phyloP scores from a whole-genome alignment of 2,797 vertebrate genomes.

The Eupleurogrammus muticus region DNA sequence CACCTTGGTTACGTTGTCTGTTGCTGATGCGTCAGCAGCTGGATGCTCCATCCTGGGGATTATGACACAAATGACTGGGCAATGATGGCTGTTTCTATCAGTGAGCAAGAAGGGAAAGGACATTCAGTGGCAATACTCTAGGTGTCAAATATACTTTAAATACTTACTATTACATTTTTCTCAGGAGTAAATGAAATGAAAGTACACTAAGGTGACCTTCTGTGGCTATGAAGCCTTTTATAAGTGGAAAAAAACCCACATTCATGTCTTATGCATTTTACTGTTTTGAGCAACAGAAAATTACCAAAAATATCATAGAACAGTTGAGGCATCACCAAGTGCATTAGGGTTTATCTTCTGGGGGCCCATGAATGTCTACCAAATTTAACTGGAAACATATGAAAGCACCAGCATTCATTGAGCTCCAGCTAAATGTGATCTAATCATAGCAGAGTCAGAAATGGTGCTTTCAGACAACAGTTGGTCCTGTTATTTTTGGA shows the following conservation, averaged over 20 bases:
- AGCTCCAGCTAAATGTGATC: background rate
- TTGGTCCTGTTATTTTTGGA: background rate
- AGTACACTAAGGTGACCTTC: too few relatives aligned
- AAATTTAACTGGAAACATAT: background rate
- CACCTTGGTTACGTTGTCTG: constrained; percentile 13
- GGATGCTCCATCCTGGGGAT: background rate
- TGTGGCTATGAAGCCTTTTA: too few relatives aligned
- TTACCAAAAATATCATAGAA: too few relatives aligned
- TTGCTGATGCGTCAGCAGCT: background rate
- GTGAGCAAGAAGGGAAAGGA: constrained; percentile 1
- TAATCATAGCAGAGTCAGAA: background rate
- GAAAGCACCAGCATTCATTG: too few relatives aligned
- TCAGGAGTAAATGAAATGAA: too few relatives aligned
- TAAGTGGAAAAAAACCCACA: too few relatives aligned
- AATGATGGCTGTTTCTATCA: background rate
- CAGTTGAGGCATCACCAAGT: too few relatives aligned
- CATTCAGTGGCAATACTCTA: background rate
- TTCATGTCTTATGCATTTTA: too few relatives aligned
- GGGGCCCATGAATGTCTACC: background rate
- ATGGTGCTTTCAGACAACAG: background rate
- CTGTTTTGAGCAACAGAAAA: too few relatives aligned
- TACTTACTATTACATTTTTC: background rate
- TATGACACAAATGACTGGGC: background rate
- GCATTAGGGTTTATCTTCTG: background rate
- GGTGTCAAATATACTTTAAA: background rate